phyloP scores from a whole-genome alignment of 2,113 vertebrate species.

The Tachycineta bicolor region DNA sequence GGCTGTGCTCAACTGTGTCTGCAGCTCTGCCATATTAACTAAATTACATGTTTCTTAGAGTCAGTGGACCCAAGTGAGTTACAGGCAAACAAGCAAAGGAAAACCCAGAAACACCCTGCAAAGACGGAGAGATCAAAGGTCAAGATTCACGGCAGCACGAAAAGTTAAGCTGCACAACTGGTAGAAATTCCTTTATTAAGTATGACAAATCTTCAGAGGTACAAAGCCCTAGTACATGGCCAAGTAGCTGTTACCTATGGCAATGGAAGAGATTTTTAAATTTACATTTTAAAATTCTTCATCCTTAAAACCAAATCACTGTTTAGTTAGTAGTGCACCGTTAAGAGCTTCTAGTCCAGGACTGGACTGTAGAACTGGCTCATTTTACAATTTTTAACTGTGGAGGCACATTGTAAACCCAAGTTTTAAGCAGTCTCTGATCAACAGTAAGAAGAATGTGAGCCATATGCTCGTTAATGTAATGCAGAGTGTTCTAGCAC shows the following conservation, averaged over 20 bases:
- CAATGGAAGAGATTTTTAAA: background rate
- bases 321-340: background rate
- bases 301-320: background rate
- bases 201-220: background rate
- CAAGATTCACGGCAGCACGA: background rate
- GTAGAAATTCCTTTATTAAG: background rate
- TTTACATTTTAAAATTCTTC: background rate
- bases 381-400: background rate
- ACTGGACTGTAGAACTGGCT: background rate
- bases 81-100: background rate
- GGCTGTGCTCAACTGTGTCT: background rate
- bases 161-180: background rate
- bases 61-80: background rate
- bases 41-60: background rate
- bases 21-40: background rate
- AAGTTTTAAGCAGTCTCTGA: background rate
- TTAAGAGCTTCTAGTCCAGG: background rate
- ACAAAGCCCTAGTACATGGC: background rate
- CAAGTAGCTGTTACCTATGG: background rate
- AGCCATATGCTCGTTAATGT: background rate
- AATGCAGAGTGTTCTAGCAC: background rate
- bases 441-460: background rate
- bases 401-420: background rate
- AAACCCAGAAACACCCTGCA: background rate
- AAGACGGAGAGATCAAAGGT: background rate